Evolutionary conservation across 2,113 vertebrate species (phyloP).

Genomic region (Oryzias celebensis): DNA sequence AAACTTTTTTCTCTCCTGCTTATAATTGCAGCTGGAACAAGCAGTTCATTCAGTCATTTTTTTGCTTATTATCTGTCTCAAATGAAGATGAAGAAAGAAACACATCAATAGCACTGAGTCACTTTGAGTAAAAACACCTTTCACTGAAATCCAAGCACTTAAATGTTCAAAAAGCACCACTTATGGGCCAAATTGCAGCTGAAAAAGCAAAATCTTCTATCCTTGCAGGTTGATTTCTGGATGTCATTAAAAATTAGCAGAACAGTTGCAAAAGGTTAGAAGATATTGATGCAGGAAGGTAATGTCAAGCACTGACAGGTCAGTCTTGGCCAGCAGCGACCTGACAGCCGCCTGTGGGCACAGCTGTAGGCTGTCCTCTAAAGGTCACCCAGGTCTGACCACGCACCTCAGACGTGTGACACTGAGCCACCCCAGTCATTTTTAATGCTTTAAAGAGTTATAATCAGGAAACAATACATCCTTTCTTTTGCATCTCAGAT

Average conservation of each 20-base stretch:
- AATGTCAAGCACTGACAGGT: slow-evolving; percentile 42
- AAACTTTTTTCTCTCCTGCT: slow-evolving; percentile 15
- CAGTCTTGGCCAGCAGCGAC: slow-evolving; percentile 40
- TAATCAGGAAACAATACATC: too few relatives aligned
- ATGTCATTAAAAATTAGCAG: slow-evolving; percentile 25
- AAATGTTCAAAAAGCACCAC: slow-evolving; percentile 28
- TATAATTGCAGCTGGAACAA: slow-evolving; percentile 8
- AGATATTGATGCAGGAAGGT: slow-evolving; percentile 46
- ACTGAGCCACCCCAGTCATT: background rate
- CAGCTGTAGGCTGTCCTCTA: slow-evolving; percentile 59
- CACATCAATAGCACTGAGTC: slow-evolving; percentile 20
- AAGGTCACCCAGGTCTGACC: slow-evolving; percentile 55
- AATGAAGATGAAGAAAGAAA: slow-evolving; percentile 16
- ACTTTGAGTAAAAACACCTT: slow-evolving; percentile 15
- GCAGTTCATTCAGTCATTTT: background rate
- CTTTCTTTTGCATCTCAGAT: too few relatives aligned
- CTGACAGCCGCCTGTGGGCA: slow-evolving; percentile 59
- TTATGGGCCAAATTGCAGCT: background rate
- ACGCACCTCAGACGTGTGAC: slow-evolving; percentile 20
- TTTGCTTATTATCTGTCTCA: slow-evolving; percentile 24
- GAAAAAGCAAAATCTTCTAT: background rate
- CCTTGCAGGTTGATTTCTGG: slow-evolving; percentile 20
- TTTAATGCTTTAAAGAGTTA: slow-evolving; percentile 6
- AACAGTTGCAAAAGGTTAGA: slow-evolving; percentile 46
- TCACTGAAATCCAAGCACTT: slow-evolving; percentile 25